phyloP scores from a whole-genome alignment of 2,888 invertebrate species.

The Timema podura region DNA sequence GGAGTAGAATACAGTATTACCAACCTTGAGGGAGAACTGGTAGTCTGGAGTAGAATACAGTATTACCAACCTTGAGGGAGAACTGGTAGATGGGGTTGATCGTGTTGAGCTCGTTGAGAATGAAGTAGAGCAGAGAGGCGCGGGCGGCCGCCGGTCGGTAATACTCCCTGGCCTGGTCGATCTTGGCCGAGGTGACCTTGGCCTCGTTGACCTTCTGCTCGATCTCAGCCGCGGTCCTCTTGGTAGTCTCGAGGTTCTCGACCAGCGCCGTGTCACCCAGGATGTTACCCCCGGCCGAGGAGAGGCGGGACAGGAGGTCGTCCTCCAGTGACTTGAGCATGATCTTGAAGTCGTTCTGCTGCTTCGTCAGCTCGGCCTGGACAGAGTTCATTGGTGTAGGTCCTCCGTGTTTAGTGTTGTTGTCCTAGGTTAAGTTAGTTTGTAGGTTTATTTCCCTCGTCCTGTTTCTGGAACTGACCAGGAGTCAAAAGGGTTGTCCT shows the following conservation, averaged over 20 bases:
- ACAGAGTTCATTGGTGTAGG: conserved; percentile 29
- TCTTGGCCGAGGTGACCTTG: conserved; percentile 84
- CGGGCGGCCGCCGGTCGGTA: conserved; percentile 85
- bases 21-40: too few species aligned
- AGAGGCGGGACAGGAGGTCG: conserved; percentile 73
- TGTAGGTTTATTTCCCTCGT: too few species aligned
- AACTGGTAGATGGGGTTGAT: conserved; percentile 98
- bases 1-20: too few species aligned
- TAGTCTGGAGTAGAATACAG: not conserved
- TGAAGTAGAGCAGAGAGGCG: conserved; percentile 91
- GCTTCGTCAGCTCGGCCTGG: conserved; percentile 84
- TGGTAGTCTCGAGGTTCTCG: conserved; percentile 94
- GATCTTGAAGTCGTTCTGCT: conserved; percentile 96
- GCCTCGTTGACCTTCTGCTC: conserved; percentile 91
- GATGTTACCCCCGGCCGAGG: conserved; percentile 82
- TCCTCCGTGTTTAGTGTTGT: too few species aligned
- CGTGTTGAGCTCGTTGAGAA: conserved; percentile 89
- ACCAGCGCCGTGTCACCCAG: conserved; percentile 92
- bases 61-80: conserved; percentile 72
- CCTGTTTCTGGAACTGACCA: too few species aligned
- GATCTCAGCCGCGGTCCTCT: conserved; percentile 92
- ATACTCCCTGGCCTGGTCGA: conserved; percentile 89
- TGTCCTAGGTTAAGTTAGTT: too few species aligned
- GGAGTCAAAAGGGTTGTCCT: conserved; percentile 15
- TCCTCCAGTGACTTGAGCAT: conserved; percentile 90